Evolutionary conservation across 2,113 vertebrate species (phyloP), one percentile per base, ranked within the genome.

Genomic region (Cromileptes altivelis): DNA sequence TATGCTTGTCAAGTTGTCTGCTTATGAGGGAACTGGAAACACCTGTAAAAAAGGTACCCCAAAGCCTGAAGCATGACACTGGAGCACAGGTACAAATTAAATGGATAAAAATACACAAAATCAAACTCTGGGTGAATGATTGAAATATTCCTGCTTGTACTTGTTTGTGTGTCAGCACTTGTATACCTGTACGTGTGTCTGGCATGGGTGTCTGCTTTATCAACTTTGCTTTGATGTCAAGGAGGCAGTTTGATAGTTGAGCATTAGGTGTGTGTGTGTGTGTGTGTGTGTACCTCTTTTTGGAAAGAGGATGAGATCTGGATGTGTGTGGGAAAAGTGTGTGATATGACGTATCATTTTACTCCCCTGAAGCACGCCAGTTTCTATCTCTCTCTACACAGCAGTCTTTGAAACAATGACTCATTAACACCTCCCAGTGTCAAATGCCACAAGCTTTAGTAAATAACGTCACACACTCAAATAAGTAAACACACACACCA

Each of bases 221-320:
- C 80, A 64, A 56, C 72, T 76, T 47, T 74, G 52, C 89, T 92
- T 91, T 91, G 86, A 92, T 90, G 91, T 92, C 52, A 86, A 87
- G 49, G 5, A 86, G 62, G 62, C 56, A 80, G 70, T 81, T 78
- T 70, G 80, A 80, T 79, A 57, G 70, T 53, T 63, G 23, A 76
- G 73, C 50, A 69, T 81, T 69, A 67, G 49, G 62, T 70, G 23
- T 30, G 75, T 75, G 40, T 37, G 53, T 73, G 19, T 64, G 62
- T 70, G 37, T 71, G 77, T 69, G 49, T 50, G 49, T 81, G 62
- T 52, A 18, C 21, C 10, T 18, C n/a, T 68, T 62, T 52, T n/a
- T 62, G 69, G 37, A 79, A 67, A 67, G 56, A 75, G 50, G 18
- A 25, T 50, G 71, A 11, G 67, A 85, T 82, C 18, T 71, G 67